These are phyloP conservation scores for Sturnus vulgaris DNA, from an alignment of 2,113 vertebrate genomes.

Conservation along the genomic window DNA sequence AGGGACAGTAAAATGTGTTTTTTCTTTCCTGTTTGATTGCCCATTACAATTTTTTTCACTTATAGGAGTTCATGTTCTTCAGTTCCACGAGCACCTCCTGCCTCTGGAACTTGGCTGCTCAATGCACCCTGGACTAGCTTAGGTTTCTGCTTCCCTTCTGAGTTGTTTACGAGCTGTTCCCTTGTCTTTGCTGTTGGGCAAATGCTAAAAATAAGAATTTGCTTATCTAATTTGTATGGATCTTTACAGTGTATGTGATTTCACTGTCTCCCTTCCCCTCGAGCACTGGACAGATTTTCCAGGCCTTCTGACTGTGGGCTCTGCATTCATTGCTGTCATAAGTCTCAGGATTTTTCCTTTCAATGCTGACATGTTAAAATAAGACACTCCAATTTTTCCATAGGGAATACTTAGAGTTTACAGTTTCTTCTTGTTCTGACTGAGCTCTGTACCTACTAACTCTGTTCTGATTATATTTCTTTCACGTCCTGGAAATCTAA, in stretches of 20 bases:
- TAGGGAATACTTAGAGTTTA: neutral
- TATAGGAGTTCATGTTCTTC: neutral
- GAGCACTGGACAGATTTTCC: constrained; percentile 39
- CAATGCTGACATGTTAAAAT: neutral
- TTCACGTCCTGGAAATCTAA: neutral
- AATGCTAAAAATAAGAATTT: constrained; percentile 66
- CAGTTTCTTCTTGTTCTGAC: neutral
- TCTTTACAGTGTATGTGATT: constrained; percentile 44
- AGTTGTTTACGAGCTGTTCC: constrained; percentile 29
- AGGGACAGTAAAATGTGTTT: neutral
- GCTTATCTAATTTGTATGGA: constrained; percentile 65
- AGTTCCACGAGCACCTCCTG: neutral
- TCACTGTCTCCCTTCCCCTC: constrained; percentile 34
- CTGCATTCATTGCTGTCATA: constrained; percentile 24
- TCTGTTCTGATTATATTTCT: neutral
- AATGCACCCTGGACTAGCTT: neutral
- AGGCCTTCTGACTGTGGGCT: constrained; percentile 21
- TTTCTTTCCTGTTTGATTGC: neutral
- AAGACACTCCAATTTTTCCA: neutral
- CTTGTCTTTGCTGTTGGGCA: constrained; percentile 38
- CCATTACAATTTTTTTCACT: neutral
- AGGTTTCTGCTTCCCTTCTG: constrained; percentile 5
- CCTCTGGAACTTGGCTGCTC: neutral
- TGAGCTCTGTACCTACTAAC: neutral
- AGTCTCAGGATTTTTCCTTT: neutral